These are phyloP conservation scores for Xenops minutus DNA, from an alignment of 2,797 vertebrate species.

Conservation along the genomic window DNA sequence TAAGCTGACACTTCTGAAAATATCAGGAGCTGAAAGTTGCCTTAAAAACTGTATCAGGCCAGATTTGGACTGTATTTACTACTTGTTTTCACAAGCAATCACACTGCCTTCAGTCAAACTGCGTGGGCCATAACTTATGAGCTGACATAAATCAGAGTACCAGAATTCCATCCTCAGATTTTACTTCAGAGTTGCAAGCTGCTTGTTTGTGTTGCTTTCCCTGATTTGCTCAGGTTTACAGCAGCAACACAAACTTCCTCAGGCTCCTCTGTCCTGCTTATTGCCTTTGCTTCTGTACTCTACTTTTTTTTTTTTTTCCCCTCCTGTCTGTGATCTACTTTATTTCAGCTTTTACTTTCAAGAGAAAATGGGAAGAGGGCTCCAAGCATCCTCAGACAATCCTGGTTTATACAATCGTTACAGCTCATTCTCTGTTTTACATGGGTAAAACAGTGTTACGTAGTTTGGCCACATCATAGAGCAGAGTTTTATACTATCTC, in stretches of 20 bases:
- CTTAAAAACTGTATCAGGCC: conserved; percentile 32
- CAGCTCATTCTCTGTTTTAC: not conserved
- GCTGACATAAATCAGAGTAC: conserved; percentile 7
- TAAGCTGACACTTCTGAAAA: conserved; percentile 48
- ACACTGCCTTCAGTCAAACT: conserved; percentile 18
- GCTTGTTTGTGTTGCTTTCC: not conserved
- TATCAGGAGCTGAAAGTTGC: conserved; percentile 15
- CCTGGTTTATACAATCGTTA: not conserved
- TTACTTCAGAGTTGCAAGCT: conserved; percentile 12
- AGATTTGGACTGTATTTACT: conserved; percentile 46
- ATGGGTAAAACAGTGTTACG: not conserved
- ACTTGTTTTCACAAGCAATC: conserved; percentile 43
- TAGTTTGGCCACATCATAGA: not conserved
- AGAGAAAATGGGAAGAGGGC: not conserved
- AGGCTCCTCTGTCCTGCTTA: not conserved
- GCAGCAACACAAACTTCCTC: not conserved
- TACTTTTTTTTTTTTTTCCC: not conserved
- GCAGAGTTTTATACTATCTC: not conserved
- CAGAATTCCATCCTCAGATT: not conserved
- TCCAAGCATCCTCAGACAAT: not conserved
- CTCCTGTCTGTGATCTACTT: not conserved
- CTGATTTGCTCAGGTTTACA: not conserved
- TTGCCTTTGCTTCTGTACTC: not conserved
- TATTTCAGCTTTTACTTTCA: not conserved
- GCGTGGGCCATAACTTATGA: not conserved